Evolutionary conservation across 2,797 vertebrate species (phyloP).

Genomic region (Melopsittacus undulatus): DNA sequence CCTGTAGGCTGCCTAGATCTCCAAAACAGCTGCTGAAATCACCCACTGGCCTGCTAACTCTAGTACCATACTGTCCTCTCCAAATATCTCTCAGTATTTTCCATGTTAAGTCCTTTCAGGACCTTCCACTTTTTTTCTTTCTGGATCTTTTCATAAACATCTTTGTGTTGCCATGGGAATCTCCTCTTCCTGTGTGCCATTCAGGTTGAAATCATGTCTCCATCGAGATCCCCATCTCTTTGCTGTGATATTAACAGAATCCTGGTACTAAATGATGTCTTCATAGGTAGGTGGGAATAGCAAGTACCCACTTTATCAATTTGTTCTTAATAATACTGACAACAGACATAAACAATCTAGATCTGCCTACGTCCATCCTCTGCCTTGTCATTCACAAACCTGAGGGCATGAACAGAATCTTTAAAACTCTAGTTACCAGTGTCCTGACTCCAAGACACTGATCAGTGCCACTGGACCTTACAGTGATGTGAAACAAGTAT

Average conservation of each 20-base stretch:
- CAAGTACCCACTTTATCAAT: not conserved
- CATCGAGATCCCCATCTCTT: not conserved
- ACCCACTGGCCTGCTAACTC: not conserved
- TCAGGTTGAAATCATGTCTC: not conserved
- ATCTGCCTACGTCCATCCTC: not conserved
- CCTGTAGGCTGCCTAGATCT: not conserved
- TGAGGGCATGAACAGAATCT: not conserved
- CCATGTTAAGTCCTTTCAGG: not conserved
- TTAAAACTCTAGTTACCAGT: not conserved
- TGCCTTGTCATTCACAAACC: not conserved
- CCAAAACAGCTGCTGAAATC: not conserved
- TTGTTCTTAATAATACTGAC: not conserved
- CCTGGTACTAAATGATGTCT: not conserved
- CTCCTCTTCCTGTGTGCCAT: not conserved
- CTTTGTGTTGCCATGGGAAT: slow-evolving; percentile 23
- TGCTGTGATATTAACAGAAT: not conserved
- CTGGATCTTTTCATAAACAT: not conserved
- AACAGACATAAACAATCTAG: not conserved
- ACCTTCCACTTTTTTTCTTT: not conserved
- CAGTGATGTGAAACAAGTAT: not conserved
- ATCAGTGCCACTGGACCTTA: not conserved
- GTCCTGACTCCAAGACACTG: not conserved
- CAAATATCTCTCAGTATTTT: not conserved
- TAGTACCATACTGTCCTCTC: not conserved
- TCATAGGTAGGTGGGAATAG: not conserved